Evolutionary conservation across 2,797 vertebrate genomes (phyloP).

Genomic region (Toxotes lorentzi): DNA sequence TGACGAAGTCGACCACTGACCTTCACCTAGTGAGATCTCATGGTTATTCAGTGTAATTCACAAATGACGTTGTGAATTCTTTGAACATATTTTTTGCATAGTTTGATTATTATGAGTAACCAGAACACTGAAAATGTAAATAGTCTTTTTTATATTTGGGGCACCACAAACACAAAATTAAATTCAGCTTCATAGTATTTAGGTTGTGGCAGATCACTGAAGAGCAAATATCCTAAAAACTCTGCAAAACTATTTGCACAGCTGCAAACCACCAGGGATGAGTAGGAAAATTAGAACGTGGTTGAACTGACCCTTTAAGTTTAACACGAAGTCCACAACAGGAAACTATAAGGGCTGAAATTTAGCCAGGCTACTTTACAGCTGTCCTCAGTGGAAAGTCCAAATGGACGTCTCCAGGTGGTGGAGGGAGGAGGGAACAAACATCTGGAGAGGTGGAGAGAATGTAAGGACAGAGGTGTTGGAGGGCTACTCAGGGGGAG

Average conservation of each 20-base stretch:
- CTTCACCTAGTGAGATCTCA: not conserved
- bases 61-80: slow-evolving; percentile 15
- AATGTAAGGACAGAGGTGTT: slow-evolving; percentile 70
- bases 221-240: not conserved
- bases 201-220: not conserved
- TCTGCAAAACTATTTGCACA: not conserved
- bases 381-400: slow-evolving; percentile 36
- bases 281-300: not conserved
- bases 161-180: not conserved
- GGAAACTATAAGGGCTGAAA: slow-evolving; percentile 18
- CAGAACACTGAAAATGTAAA: not conserved
- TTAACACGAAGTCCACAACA: not conserved
- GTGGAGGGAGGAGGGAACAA: slow-evolving; percentile 53
- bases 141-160: not conserved
- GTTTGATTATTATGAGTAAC: not conserved
- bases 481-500: slow-evolving; percentile 74
- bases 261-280: not conserved
- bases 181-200: not conserved
- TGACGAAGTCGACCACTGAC: not conserved
- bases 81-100: not conserved
- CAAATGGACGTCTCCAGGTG: slow-evolving; percentile 46
- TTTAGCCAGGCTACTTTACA: not conserved
- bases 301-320: slow-evolving; percentile 4
- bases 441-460: slow-evolving; percentile 78
- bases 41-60: not conserved